Conservation (phyloP, 2,888 invertebrate species). For the Ichneumoninae sp. region DNA sequence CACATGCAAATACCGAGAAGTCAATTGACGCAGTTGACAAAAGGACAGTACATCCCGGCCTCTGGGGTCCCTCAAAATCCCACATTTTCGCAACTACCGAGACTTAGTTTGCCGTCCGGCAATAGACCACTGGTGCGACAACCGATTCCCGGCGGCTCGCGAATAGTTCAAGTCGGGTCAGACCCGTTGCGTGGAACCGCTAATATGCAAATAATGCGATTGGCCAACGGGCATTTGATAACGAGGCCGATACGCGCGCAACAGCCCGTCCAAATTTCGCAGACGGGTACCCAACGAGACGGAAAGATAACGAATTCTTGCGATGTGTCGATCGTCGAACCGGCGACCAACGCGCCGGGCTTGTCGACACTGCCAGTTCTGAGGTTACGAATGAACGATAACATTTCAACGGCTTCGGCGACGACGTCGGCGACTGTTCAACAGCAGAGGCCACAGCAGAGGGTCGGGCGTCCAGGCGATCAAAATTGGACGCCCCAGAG, state of each 20-base stretch:
- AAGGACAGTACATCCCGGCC: background rate
- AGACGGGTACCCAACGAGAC: background rate
- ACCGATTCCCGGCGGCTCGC: background rate
- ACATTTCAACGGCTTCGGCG: background rate
- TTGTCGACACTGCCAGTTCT: background rate
- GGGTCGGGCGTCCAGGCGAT: background rate
- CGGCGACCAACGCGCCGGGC: background rate
- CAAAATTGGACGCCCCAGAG: slow-evolving; percentile 2
- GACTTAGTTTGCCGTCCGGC: background rate
- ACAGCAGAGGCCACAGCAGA: slow-evolving; percentile 5
- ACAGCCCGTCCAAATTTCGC: background rate
- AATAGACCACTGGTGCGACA: background rate
- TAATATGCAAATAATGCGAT: background rate
- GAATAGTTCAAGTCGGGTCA: background rate
- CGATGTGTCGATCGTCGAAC: background rate
- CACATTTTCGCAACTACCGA: background rate
- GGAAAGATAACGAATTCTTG: background rate
- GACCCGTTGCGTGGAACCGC: background rate
- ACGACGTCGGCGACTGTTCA: background rate
- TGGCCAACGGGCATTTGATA: background rate
- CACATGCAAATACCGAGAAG: background rate
- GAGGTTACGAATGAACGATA: slow-evolving; percentile 24
- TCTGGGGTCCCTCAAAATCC: background rate
- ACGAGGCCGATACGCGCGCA: background rate
- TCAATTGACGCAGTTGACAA: background rate